Base-by-base conservation (phyloP, 2,888 invertebrate genomes). In the Hypena proboscidalis region DNA sequence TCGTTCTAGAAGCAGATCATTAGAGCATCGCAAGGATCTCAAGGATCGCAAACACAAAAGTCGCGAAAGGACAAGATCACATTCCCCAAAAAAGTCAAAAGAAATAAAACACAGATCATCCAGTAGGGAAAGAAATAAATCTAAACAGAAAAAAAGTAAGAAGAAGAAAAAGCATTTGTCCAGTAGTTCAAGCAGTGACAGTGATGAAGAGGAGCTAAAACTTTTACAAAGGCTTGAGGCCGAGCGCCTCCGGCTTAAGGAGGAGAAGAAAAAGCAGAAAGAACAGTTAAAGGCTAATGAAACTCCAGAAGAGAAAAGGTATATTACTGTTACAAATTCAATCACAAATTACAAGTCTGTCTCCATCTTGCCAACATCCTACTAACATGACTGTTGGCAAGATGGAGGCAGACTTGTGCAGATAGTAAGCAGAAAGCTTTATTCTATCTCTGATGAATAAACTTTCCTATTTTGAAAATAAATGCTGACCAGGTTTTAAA, bases 221-320 rank as follows among this genome's bases (percentile, higher is more conserved):
- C 73, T 97, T 13, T 74, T 97, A 52, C 92, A 95, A 72, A 92
- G 94, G 60, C 80, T 97, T 8, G 95, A 96, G 69, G 93, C 94
- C 0, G 95, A 96, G 65, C 86, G 96, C 0, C 62, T 94, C 8
- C 92, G 93, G 34, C 89, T 94, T 22, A 83, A 93, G 4, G 93
- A 95, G 15, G 94, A 95, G 30, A 93, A 92, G 36, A 93, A 92
- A 45, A 92, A 92, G 1, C 91, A 93, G 42, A 97, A 97, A 64
- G 96, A 96, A 61, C 68, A 94, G 36, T 74, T 94, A 74, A 99
- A 99, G 83, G 95, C 96, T 0, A 94, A 94, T 38, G 99, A 99
- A 90, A 98, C 98, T 0, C 97, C 99, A 0, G 99, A 98, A 80
- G 98, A 99, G 77, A 99, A 99, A 77, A 91, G 93, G 91, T 90